A percentile compares a stretch with the other conserved stretches of the same genome.
phyloP scores from a whole-genome alignment of 2,113 vertebrate species.

The Circaetus gallicus region DNA sequence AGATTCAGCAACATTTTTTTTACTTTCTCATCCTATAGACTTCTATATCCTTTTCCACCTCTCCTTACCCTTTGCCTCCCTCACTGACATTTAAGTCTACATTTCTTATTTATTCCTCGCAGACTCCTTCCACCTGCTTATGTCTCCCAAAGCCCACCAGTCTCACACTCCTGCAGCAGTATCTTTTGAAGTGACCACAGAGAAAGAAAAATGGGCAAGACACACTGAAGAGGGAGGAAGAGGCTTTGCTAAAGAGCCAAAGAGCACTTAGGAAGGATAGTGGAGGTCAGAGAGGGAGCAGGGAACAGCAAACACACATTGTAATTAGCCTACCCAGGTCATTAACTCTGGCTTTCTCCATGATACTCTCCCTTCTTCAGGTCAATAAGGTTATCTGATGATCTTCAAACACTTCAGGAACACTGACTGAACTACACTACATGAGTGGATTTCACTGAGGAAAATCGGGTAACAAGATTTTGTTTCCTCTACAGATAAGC shows the following conservation, averaged over 20 bases:
- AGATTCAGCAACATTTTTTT: not conserved
- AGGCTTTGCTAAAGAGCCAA: not conserved
- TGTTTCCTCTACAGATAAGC: not conserved
- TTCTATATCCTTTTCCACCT: not conserved
- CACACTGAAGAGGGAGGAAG: not conserved
- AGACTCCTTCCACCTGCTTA: not conserved
- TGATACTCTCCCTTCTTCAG: conserved; percentile 15
- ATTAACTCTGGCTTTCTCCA: not conserved
- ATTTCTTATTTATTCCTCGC: not conserved
- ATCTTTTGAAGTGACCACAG: not conserved
- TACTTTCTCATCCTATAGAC: not conserved
- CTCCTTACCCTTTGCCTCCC: not conserved
- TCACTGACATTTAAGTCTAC: not conserved
- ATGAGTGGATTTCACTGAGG: not conserved
- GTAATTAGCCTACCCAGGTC: conserved; percentile 11
- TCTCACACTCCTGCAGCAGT: not conserved
- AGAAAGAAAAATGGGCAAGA: not conserved
- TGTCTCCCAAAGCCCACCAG: not conserved
- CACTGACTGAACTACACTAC: not conserved
- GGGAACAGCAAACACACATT: not conserved
- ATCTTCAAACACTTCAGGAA: not conserved
- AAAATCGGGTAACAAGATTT: not conserved
- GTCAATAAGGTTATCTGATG: conserved; percentile 41
- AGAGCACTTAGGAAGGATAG: not conserved
- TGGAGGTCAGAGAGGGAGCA: not conserved